Conservation (phyloP, 2,797 vertebrate species). For the Rachycentron canadum region DNA sequence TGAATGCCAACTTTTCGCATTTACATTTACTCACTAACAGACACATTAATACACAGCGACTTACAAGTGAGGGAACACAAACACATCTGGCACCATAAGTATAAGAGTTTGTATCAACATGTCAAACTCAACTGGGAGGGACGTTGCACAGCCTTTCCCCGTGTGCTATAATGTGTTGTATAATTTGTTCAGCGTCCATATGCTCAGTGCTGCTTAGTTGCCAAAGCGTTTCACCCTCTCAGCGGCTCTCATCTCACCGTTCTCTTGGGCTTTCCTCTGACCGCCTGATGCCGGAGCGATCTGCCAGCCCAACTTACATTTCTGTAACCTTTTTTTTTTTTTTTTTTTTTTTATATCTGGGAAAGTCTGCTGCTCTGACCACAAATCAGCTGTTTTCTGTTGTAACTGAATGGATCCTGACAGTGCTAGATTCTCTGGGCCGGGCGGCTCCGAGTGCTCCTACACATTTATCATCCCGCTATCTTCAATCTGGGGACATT, state of each 20-base stretch:
- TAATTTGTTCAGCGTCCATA: background rate
- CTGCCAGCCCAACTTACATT: conserved; percentile 14
- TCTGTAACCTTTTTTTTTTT: conserved; percentile 13
- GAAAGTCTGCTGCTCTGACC: conserved; percentile 16
- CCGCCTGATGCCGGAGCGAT: conserved; percentile 12
- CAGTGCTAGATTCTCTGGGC: conserved; percentile 3
- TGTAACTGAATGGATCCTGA: conserved; percentile 8
- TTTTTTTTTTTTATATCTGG: conserved; percentile 23
- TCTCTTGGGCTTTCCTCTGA: conserved; percentile 20
- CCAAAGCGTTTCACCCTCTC: background rate
- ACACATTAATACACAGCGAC: too few relatives aligned
- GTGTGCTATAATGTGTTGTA: background rate
- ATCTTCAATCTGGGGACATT: conserved; percentile 14
- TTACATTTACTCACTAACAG: too few relatives aligned
- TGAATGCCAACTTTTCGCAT: too few relatives aligned
- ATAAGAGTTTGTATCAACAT: background rate
- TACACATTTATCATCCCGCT: conserved; percentile 39
- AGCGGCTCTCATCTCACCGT: background rate
- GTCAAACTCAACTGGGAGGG: background rate
- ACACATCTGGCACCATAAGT: background rate
- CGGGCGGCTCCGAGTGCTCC: conserved; percentile 19
- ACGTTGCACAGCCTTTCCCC: background rate
- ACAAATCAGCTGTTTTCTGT: background rate
- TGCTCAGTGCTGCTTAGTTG: background rate
- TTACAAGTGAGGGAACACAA: too few relatives aligned